Base-by-base conservation (phyloP, 2,888 invertebrate species). In the Saturnia pavonia region DNA sequence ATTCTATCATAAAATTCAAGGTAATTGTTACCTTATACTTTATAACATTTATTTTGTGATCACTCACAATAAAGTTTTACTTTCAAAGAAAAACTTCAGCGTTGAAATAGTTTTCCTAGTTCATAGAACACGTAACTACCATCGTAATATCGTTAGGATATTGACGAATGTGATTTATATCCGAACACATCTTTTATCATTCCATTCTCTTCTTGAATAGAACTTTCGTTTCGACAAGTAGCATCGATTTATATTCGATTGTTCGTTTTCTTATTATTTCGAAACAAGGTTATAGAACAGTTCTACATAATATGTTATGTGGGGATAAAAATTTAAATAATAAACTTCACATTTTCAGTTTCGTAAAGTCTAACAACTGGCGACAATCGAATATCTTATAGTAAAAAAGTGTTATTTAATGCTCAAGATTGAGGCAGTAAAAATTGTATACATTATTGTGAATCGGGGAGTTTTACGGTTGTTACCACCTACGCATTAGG, bases 381-480 rank as follows among this genome's bases (percentile, higher is more conserved):
- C 65, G 4, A 19, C 40, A 40, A 65, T 65, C n/a, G 40, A n/a
- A 40, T n/a, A 60, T 3, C 14, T 27, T 65, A 40, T 65, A 65
- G 40, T 40, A 65, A 65, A 60, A 65, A 7, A 9, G 19, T 40
- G 34, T 40, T 40, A 9, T 65, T 40, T n/a, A 40, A 65, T 65
- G n/a, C n/a, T 40, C 40, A 65, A 65, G 12, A 40, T 40, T n/a
- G 40, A 40, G 65, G 40, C 65, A 40, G n/a, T 65, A 65, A 65
- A 65, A 40, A 40, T 40, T 19, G 65, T 40, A 65, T 40, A 65
- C 0, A 40, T 40, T 40, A 40, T 65, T 65, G 40, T 65, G 40
- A 65, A 40, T 40, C 40, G 65, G 65, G 40, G 34, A 43, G 69
- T 73, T 77, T 76, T 76, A 78, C 70, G 74, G 75, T 68, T 72